These are phyloP conservation scores for Cryptophagus acutangulus DNA, from an alignment of 2,888 invertebrate genomes.

Conservation along the genomic window DNA sequence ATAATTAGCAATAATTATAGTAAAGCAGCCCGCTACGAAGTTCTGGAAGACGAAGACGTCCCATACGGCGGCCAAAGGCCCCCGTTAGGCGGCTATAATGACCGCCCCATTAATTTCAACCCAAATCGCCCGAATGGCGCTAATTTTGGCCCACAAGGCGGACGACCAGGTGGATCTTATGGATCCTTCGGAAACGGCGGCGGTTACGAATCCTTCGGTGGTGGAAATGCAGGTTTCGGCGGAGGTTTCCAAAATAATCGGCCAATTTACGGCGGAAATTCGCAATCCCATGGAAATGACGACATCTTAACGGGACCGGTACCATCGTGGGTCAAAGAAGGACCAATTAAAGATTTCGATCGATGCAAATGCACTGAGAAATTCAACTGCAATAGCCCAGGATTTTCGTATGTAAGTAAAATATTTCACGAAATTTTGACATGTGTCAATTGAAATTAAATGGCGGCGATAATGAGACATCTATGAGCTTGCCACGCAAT, in stretches of 20 bases:
- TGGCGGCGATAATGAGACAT: too few species aligned
- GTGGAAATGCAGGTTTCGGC: too few species aligned
- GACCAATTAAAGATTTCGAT: constrained; percentile 44
- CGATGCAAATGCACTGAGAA: constrained; percentile 53
- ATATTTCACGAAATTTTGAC: not conserved
- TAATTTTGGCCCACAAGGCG: constrained; percentile 19
- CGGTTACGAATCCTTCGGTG: too few species aligned
- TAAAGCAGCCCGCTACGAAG: constrained; percentile 32
- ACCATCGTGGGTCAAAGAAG: constrained; percentile 44
- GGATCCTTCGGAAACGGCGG: not conserved
- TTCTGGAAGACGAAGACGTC: constrained; percentile 31
- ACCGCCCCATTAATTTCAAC: not conserved
- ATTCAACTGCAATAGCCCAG: constrained; percentile 54
- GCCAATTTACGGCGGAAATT: too few species aligned
- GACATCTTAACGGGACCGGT: constrained; percentile 44
- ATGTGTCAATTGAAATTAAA: too few species aligned
- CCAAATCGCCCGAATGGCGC: constrained; percentile 16
- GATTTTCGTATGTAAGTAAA: constrained; percentile 50
- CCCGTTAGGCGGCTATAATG: not conserved
- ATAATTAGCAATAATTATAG: too few species aligned
- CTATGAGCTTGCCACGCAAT: too few species aligned
- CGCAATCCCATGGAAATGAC: too few species aligned
- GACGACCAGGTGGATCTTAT: constrained; percentile 14
- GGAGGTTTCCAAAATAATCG: too few species aligned
- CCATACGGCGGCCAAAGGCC: constrained; percentile 9